Conservation (phyloP, 1,140 invertebrate genomes). For the Grapholita molesta region DNA sequence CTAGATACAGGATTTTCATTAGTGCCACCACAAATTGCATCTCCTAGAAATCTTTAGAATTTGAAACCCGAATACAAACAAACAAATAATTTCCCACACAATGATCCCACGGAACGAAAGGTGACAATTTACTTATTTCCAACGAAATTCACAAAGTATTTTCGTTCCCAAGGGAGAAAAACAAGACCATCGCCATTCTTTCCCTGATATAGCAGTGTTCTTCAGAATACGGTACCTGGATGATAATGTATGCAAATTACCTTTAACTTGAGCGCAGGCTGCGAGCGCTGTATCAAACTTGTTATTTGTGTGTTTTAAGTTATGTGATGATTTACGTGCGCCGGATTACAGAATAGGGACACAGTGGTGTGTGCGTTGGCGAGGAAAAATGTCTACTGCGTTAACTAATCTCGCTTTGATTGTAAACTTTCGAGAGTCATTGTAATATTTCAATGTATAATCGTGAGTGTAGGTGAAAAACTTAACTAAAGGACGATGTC, state of each 20-base stretch:
- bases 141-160: neutral
- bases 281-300: conserved; percentile 66
- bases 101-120: too few species aligned
- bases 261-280: conserved; percentile 50
- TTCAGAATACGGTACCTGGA: conserved; percentile 26
- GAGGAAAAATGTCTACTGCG: too few species aligned
- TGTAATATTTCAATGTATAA: too few species aligned
- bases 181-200: neutral
- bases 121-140: neutral
- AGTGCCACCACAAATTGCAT: neutral
- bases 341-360: conserved; percentile 45
- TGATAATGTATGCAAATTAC: conserved; percentile 74
- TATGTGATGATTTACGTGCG: conserved; percentile 62
- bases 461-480: too few species aligned
- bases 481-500: too few species aligned
- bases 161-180: neutral
- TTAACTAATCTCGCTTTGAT: too few species aligned
- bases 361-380: conserved; percentile 21
- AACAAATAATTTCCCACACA: neutral
- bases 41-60: neutral
- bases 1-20: too few species aligned
- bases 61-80: neutral
- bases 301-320: conserved; percentile 76
- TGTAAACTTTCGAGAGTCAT: too few species aligned
- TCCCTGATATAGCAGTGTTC: neutral